These are phyloP conservation scores for Pseudochirops corinnae DNA, from an alignment of 2,797 vertebrate species.

Conservation along the genomic window DNA sequence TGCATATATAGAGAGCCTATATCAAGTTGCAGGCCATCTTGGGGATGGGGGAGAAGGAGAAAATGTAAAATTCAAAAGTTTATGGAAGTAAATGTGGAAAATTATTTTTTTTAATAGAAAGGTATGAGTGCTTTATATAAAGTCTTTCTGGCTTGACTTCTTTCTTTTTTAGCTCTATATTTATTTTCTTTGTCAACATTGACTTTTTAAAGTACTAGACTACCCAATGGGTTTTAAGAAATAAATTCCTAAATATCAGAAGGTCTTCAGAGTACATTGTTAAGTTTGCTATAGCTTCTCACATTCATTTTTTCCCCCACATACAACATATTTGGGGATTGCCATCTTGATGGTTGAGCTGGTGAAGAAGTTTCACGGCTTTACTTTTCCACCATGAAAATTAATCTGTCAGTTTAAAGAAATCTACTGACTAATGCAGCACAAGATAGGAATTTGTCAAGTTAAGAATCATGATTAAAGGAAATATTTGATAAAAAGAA, in stretches of 20 bases:
- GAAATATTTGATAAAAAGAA: neutral
- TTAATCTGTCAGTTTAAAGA: neutral
- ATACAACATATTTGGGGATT: neutral
- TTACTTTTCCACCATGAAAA: constrained; percentile 10
- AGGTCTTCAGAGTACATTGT: neutral
- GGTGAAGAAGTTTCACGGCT: neutral
- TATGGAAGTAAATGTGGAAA: no score
- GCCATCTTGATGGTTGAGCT: neutral
- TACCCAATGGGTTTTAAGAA: neutral
- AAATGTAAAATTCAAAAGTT: no score
- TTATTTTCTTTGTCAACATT: neutral
- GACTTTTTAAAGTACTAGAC: constrained; percentile 6
- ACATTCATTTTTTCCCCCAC: neutral
- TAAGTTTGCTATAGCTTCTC: neutral
- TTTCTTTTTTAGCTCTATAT: constrained; percentile 14
- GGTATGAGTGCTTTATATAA: neutral
- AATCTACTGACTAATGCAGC: neutral
- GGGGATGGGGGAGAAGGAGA: no score
- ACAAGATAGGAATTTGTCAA: neutral
- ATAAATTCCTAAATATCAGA: constrained; percentile 7
- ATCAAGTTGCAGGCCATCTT: no score
- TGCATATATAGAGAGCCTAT: no score
- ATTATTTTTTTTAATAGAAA: no score
- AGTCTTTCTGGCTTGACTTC: neutral
- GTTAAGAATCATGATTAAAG: neutral